phyloP scores from a whole-genome alignment of 2,888 invertebrate genomes.

The Caenorhabditis sinica region DNA sequence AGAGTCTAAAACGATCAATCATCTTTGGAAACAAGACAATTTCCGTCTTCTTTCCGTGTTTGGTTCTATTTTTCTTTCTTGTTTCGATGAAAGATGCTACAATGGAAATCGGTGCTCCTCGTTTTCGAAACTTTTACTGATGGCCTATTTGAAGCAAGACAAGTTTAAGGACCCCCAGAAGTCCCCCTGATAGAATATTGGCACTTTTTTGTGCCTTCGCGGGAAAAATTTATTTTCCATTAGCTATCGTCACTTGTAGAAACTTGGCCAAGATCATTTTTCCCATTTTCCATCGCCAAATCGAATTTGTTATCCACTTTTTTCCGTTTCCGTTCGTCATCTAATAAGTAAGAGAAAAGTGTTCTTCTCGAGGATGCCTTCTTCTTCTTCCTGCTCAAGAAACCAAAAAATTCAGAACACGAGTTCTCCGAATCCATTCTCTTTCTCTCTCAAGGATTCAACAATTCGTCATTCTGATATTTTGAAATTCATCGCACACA shows the following conservation, averaged over 20 bases:
- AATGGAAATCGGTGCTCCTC: not conserved
- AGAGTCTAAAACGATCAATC: slow-evolving; percentile 34
- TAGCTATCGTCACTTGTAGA: too few species aligned
- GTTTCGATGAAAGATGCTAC: not conserved
- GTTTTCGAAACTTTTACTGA: not conserved
- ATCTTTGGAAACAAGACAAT: slow-evolving; percentile 19
- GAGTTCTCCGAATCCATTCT: not conserved
- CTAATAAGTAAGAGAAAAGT: not conserved
- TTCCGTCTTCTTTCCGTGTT: slow-evolving; percentile 23
- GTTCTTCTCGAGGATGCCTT: not conserved
- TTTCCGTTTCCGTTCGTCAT: not conserved
- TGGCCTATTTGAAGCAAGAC: too few species aligned
- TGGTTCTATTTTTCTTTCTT: slow-evolving; percentile 1
- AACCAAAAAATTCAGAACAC: slow-evolving; percentile 9
- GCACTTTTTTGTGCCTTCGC: too few species aligned
- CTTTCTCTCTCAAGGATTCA: not conserved
- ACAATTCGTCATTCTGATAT: slow-evolving; percentile 3
- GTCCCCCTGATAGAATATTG: too few species aligned
- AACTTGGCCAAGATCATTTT: too few species aligned
- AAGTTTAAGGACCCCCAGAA: too few species aligned
- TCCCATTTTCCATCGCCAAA: too few species aligned
- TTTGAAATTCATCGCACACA: slow-evolving; percentile 17
- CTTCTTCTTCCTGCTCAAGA: not conserved
- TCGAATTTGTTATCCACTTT: too few species aligned
- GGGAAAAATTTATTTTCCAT: too few species aligned